These are phyloP conservation scores for Oxytorus armatus DNA, from an alignment of 2,888 invertebrate species.

Conservation along the genomic window DNA sequence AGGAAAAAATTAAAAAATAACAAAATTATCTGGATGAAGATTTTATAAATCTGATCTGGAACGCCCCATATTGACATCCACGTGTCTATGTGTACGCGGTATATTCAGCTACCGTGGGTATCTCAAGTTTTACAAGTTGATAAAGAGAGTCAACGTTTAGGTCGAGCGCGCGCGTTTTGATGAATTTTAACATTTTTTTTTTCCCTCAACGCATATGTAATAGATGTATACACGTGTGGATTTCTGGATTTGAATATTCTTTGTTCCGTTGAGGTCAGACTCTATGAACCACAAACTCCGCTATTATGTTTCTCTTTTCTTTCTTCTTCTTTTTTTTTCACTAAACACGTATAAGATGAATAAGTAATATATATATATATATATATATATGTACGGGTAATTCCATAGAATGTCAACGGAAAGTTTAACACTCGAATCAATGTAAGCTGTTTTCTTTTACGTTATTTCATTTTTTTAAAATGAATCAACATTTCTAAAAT, in stretches of 20 bases:
- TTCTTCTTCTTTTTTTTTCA: conserved; percentile 15
- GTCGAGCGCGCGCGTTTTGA: conserved; percentile 73
- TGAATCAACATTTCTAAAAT: too few species aligned
- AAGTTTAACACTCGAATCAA: background rate
- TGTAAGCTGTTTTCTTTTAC: too few species aligned
- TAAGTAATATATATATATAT: conserved; percentile 13
- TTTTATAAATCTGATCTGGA: too few species aligned
- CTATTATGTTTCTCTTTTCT: conserved; percentile 35
- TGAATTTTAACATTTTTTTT: conserved; percentile 44
- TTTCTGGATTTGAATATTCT: conserved; percentile 73
- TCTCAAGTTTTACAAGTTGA: conserved; percentile 66
- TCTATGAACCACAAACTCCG: conserved; percentile 64
- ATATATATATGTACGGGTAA: background rate
- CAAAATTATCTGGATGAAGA: too few species aligned
- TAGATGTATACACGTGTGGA: conserved; percentile 8
- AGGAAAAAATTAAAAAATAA: too few species aligned
- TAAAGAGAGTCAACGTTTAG: conserved; percentile 77
- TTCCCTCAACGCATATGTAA: background rate
- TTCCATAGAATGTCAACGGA: background rate
- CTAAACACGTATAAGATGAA: conserved; percentile 1
- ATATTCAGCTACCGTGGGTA: conserved; percentile 35
- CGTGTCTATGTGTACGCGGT: background rate
- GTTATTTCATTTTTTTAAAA: too few species aligned
- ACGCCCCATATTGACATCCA: background rate
- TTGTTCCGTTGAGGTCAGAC: conserved; percentile 77